A percentile compares a stretch with the other conserved stretches of the same genome.
phyloP scores from a whole-genome alignment of 2,113 vertebrate genomes.

The Vulpes ferrilata region DNA sequence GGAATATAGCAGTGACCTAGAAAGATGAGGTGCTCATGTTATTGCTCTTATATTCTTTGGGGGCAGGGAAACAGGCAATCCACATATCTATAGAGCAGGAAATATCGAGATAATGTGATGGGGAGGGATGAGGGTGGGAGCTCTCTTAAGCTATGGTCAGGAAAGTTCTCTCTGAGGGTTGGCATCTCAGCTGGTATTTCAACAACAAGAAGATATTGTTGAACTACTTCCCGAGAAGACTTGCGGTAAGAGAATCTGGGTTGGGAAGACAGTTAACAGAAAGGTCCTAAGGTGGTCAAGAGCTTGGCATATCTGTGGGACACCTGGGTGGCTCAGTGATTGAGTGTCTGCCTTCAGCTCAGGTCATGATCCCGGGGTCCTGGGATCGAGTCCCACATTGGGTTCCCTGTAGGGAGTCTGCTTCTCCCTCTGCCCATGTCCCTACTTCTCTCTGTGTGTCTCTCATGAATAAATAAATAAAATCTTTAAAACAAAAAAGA shows the following conservation, averaged over 20 bases:
- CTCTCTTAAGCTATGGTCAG: not conserved
- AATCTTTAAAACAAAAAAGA: not conserved
- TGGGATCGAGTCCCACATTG: no score
- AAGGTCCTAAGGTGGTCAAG: not conserved
- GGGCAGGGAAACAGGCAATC: not conserved
- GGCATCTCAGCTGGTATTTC: not conserved
- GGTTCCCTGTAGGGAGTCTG: no score
- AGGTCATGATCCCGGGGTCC: no score
- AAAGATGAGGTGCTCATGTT: not conserved
- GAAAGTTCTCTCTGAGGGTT: not conserved
- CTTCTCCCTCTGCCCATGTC: no score
- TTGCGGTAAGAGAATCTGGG: not conserved
- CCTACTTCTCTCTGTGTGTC: no score
- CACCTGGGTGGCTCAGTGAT: no score
- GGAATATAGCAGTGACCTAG: not conserved
- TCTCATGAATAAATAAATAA: no score
- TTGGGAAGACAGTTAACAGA: not conserved
- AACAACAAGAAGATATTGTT: slow-evolving; percentile 7
- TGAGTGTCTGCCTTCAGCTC: no score
- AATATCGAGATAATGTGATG: not conserved
- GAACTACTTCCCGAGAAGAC: slow-evolving; percentile 4
- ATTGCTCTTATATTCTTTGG: not conserved
- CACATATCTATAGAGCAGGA: not conserved
- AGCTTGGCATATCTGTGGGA: not conserved
- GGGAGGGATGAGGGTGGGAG: not conserved